phyloP scores from a whole-genome alignment of 2,113 vertebrate species.

The Bubalus kerabau region DNA sequence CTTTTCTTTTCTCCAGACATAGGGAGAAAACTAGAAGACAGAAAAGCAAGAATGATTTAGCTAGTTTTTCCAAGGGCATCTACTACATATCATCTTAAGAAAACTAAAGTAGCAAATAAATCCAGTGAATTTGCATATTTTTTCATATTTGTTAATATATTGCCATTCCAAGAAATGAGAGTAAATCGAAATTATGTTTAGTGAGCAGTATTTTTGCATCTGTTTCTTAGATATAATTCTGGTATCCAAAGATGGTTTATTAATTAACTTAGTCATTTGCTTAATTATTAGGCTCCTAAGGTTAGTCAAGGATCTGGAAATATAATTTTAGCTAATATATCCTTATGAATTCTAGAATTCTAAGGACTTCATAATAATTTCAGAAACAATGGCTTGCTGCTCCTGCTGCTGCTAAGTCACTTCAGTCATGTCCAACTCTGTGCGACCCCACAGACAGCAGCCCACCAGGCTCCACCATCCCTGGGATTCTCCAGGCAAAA shows the following conservation, averaged over 20 bases:
- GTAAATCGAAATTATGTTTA: background rate
- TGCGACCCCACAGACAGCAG: no score
- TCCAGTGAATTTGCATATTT: background rate
- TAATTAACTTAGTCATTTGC: background rate
- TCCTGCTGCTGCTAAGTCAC: no score
- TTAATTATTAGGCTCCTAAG: background rate
- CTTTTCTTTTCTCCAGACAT: background rate
- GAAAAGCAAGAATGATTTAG: background rate
- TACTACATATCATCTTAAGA: background rate
- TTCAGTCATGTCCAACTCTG: no score
- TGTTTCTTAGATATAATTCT: background rate
- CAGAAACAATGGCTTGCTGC: background rate
- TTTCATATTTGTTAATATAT: background rate
- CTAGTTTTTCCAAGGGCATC: background rate
- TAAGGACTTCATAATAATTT: background rate
- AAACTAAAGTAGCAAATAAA: background rate
- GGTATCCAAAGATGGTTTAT: background rate
- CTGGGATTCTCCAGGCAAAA: no score
- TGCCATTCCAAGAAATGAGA: background rate
- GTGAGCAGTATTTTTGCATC: background rate
- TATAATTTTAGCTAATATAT: background rate
- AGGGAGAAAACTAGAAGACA: background rate
- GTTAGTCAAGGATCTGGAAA: background rate
- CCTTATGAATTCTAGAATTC: background rate
- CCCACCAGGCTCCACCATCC: accelerated